Conservation (phyloP, 23 tunicate genomes). For the Styela clava region DNA sequence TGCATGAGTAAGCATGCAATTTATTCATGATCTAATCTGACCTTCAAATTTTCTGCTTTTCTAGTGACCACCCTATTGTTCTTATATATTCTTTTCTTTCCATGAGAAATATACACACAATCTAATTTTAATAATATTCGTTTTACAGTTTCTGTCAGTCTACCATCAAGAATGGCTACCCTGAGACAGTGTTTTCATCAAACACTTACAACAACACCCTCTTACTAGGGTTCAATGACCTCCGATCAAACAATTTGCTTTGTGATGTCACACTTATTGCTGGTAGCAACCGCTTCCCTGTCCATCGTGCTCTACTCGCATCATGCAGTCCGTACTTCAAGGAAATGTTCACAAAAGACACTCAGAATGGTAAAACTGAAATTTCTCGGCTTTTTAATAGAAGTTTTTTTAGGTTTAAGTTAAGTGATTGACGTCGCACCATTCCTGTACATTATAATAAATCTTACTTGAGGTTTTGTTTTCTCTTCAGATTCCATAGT, state of each 20-base stretch:
- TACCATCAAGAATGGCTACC: constrained; percentile 43
- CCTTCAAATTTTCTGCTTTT: too few species aligned
- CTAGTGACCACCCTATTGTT: too few species aligned
- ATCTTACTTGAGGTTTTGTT: too few species aligned
- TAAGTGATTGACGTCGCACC: too few species aligned
- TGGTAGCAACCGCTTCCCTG: constrained; percentile 85
- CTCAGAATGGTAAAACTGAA: constrained; percentile 59
- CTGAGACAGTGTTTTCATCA: constrained; percentile 81
- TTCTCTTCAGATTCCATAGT: too few species aligned
- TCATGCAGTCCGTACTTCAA: constrained; percentile 97
- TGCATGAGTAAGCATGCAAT: too few species aligned
- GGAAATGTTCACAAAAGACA: constrained; percentile 94
- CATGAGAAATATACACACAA: too few species aligned
- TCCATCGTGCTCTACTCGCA: constrained; percentile 88
- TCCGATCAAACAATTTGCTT: constrained; percentile 62
- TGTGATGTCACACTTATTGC: constrained; percentile 98
- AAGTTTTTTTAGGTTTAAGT: background rate
- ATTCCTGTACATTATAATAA: too few species aligned
- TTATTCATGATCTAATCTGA: too few species aligned
- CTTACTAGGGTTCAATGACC: constrained; percentile 78
- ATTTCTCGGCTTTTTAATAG: too few species aligned
- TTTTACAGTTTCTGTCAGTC: constrained; percentile 29
- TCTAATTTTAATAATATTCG: too few species aligned
- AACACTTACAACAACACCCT: constrained; percentile 88
- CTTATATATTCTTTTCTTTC: too few species aligned